Base-by-base conservation (phyloP, 1,140 invertebrate species). In the Leptinotarsa lineolata region DNA sequence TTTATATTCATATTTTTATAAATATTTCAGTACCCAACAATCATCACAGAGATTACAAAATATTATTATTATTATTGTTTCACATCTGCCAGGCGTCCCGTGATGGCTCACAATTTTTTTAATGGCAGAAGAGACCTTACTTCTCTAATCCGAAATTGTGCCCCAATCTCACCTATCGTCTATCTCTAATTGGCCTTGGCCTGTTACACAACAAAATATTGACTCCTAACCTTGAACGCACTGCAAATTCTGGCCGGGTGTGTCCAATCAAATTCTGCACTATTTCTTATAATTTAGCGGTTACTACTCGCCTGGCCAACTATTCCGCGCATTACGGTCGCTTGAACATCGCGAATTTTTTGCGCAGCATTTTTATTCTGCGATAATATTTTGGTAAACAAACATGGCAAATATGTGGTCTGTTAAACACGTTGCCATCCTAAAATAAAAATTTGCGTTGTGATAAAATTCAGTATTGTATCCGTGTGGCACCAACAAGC, bases 121-220 rank as follows among this genome's bases (percentile, higher is more conserved):
- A 15, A 54, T 54, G 30, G 1, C 30, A 30, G 30, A 54, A 54
- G 15, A 54, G 3, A 16, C 11, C 13, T 39, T 54, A 54, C 6
- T 16, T 54, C n/a, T 54, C 48, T 15, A 1, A 63, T 63, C 20
- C 4, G 11, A 63, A 63, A 13, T 5, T 16, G 15, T 54, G 48
- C 48, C 15, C 48, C 48, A 54, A 15, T 54, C 48, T 15, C 48
- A 15, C 48, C 48, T 2, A 18, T 54, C n/a, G 16, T 54, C 48
- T 54, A 15, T 54, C 48, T 15, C 48, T 54, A 4, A 63, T 63
- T 63, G 54, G 21, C 72, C 72, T 72, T 72, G 72, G 65, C 72
- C 63, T 68, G 72, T 73, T 73, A 69, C 54, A 73, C 67, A 74
- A 70, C 72, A 60, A 70, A 64, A 70, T 74, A 69, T 74, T 70